phyloP scores from a whole-genome alignment of 1,140 invertebrate genomes.

The Myzus persicae region DNA sequence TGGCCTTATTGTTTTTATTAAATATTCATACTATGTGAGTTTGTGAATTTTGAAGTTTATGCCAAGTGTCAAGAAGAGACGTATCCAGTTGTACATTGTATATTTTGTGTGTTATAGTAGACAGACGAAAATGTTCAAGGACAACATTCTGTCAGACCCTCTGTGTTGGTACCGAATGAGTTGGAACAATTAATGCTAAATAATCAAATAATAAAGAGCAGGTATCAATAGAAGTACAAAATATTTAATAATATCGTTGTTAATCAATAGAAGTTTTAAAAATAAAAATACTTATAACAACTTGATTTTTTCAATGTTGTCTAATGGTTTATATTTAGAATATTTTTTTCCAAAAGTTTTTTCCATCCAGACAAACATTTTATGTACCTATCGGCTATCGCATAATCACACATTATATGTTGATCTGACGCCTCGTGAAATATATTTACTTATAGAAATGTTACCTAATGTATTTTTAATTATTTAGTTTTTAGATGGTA shows the following conservation, averaged over 20 bases:
- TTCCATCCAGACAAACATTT: background rate
- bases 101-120: background rate
- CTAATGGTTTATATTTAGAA: background rate
- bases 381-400: no score
- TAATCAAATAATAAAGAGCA: background rate
- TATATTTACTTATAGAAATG: background rate
- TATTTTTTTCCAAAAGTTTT: background rate
- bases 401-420: background rate
- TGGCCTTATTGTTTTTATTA: background rate
- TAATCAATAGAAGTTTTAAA: no score
- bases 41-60: background rate
- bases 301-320: background rate
- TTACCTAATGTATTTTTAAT: background rate
- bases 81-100: background rate
- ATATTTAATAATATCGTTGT: background rate
- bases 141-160: background rate
- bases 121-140: background rate
- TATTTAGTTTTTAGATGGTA: background rate
- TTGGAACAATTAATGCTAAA: background rate
- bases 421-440: background rate
- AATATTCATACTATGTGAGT: background rate
- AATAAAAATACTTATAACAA: no score
- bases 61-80: no score
- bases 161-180: background rate
- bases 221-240: background rate